Conservation (phyloP, 2,113 vertebrate species). For the Chrysochloris asiatica region DNA sequence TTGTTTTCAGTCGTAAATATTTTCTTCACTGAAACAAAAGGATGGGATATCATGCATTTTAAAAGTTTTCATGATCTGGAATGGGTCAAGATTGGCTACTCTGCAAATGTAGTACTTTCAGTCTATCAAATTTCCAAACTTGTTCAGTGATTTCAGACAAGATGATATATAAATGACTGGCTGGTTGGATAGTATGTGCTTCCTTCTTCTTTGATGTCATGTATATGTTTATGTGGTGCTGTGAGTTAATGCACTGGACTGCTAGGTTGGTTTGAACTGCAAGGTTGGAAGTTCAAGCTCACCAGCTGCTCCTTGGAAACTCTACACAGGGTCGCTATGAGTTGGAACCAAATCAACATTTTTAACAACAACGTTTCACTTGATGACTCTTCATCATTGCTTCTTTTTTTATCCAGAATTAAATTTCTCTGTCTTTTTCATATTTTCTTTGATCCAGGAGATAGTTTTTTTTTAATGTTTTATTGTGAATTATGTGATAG, state of each 20-base stretch:
- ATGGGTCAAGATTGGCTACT: slow-evolving; percentile 4
- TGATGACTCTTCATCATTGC: not conserved
- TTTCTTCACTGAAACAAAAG: slow-evolving; percentile 47
- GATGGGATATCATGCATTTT: not conserved
- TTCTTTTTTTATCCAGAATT: not conserved
- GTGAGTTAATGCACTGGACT: too few species aligned
- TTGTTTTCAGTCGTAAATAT: slow-evolving; percentile 71
- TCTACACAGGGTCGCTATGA: too few species aligned
- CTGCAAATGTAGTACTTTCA: not conserved
- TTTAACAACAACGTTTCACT: not conserved
- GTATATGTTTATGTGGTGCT: too few species aligned
- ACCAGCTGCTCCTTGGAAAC: too few species aligned
- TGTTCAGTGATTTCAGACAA: not conserved
- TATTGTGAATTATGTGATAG: too few species aligned
- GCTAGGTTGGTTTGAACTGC: too few species aligned
- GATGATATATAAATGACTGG: not conserved
- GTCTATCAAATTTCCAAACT: not conserved
- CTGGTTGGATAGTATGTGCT: not conserved
- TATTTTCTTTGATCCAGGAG: not conserved
- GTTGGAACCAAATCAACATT: too few species aligned
- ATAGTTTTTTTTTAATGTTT: not conserved
- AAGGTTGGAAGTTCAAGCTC: too few species aligned
- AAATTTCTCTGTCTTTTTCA: not conserved
- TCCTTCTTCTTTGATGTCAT: too few species aligned
- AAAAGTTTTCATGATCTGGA: not conserved